These are phyloP conservation scores for Pampus argenteus DNA, from an alignment of 2,797 vertebrate species.

Conservation along the genomic window DNA sequence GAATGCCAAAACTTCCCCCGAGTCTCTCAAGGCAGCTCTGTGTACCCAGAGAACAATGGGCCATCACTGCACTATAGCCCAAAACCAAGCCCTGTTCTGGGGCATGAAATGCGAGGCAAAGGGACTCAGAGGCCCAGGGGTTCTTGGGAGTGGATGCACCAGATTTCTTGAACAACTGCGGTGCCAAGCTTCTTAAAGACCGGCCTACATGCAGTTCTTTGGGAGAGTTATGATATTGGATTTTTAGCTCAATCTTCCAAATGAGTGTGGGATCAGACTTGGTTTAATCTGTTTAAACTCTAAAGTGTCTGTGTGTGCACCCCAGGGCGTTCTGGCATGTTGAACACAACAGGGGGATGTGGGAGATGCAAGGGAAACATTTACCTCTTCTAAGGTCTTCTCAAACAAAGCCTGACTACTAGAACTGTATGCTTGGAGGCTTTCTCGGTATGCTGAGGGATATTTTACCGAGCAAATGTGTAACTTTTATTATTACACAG, in stretches of 20 bases:
- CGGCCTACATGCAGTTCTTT: slow-evolving; percentile 14
- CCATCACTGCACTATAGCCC: slow-evolving; percentile 49
- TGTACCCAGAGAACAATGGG: slow-evolving; percentile 72
- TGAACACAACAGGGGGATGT: slow-evolving; percentile 59
- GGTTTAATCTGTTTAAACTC: slow-evolving; percentile 31
- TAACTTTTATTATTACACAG: slow-evolving; percentile 67
- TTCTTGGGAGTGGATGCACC: slow-evolving; percentile 36
- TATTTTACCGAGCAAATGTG: slow-evolving; percentile 75
- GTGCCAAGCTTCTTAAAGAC: slow-evolving; percentile 13
- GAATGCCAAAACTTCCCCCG: slow-evolving; percentile 66
- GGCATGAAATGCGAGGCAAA: slow-evolving; percentile 52
- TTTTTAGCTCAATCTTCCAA: slow-evolving; percentile 31
- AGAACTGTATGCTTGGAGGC: slow-evolving; percentile 61
- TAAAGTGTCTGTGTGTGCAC: slow-evolving; percentile 20
- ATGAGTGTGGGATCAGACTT: slow-evolving; percentile 26
- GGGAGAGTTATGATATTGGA: slow-evolving; percentile 11
- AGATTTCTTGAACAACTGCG: slow-evolving; percentile 49
- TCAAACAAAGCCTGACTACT: slow-evolving; percentile 63
- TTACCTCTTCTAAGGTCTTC: slow-evolving; percentile 49
- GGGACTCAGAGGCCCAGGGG: slow-evolving; percentile 51
- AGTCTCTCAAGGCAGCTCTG: slow-evolving; percentile 49
- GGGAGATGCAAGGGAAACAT: slow-evolving; percentile 58
- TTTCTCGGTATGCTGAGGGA: slow-evolving; percentile 60
- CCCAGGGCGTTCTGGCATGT: slow-evolving; percentile 56
- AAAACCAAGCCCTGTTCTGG: slow-evolving; percentile 43